Conservation (phyloP, 2,888 invertebrate species). For the Gari tellinella region DNA sequence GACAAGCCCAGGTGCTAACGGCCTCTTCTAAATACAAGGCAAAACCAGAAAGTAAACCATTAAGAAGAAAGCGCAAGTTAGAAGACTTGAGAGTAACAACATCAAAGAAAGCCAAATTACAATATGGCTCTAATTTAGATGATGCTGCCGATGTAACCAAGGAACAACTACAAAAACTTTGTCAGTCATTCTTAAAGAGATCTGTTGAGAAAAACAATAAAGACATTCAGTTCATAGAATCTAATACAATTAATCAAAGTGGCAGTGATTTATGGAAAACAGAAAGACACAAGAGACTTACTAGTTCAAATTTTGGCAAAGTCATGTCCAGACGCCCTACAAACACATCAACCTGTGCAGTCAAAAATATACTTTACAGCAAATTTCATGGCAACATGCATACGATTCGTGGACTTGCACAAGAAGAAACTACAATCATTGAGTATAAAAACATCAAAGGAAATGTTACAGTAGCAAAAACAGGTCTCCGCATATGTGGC, state of each 20-base stretch:
- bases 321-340: slow-evolving; percentile 9
- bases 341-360: not conserved
- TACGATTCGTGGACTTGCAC: slow-evolving; percentile 13
- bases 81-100: not conserved
- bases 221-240: slow-evolving; percentile 13
- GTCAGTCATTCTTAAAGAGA: not conserved
- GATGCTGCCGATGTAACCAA: slow-evolving; percentile 12
- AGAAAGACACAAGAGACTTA: slow-evolving; percentile 26
- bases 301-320: slow-evolving; percentile 40
- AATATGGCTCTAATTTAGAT: slow-evolving; percentile 21
- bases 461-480: not conserved
- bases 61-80: slow-evolving; percentile 20
- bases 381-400: slow-evolving; percentile 24
- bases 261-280: slow-evolving; percentile 25
- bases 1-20: not conserved
- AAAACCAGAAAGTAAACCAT: slow-evolving; percentile 10
- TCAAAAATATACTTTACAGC: slow-evolving; percentile 11
- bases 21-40: slow-evolving; percentile 7
- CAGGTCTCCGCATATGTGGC: slow-evolving; percentile 5
- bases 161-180: slow-evolving; percentile 3
- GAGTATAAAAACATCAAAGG: slow-evolving; percentile 6
- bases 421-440: slow-evolving; percentile 11
- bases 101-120: slow-evolving; percentile 21
- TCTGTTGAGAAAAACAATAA: not conserved
- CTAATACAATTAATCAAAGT: slow-evolving; percentile 15